Base-by-base conservation (phyloP, 2,888 invertebrate species). In the Aleiodes leptofemur region DNA sequence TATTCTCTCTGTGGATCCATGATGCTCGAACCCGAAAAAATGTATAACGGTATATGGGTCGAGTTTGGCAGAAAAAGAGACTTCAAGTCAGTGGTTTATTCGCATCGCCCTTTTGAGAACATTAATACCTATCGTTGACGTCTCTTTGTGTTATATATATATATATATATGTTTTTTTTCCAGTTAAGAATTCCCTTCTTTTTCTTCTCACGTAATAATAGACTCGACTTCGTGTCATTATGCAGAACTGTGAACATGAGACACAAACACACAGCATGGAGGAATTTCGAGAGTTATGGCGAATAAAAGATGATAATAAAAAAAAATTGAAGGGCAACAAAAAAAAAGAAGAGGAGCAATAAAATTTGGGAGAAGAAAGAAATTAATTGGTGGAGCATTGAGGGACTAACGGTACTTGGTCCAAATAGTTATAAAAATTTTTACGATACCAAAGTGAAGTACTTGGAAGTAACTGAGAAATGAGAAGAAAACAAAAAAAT, bases 381-480 rank as follows among this genome's bases (percentile, higher is more conserved):
- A 34, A 14, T 34, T 55, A 55, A 56, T 56, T 13, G 53, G 23
- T 23, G 38, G 69, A 38, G 69, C 55, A 53, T 61, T 59, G 61
- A 50, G 38, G 61, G n/a, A 9, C 64, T 72, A 72, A 72, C 72
- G 72, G 73, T 73, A 66, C 66, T 73, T 72, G 34, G 43, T 23
- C 53, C 53, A 43, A 51, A 72, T 64, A 64, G 64, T 38, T 72
- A 48, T 73, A 73, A 73, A 73, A 73, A 56, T 53, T 31, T 69
- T 73, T 66, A 66, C 53, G 66, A 73, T 50, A 43, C 66, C 38
- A 23, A 68, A 57, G 68, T 31, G 68, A 23, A 64, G 57, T 50
- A 50, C 73, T 73, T 57, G 51, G 51, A 51, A 61, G 51, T 64
- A 38, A 51, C 34, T 29, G 59, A 23, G 23, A 48, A 53, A 76